Base-by-base conservation (phyloP, 2,113 vertebrate genomes). In the Entosphenus tridentatus region DNA sequence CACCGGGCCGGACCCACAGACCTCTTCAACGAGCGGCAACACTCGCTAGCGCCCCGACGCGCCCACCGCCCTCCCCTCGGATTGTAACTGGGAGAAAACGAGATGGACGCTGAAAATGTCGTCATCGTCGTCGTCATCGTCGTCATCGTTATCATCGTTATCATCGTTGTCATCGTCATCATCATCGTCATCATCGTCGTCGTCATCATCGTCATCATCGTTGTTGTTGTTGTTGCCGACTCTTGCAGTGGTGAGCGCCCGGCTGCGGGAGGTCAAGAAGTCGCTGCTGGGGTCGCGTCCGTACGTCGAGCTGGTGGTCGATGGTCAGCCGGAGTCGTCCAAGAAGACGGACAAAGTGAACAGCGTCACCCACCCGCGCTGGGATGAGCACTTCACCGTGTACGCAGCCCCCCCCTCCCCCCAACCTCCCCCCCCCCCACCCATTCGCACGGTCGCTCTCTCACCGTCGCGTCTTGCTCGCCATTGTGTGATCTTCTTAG, bases 271-370 rank as follows among this genome's bases (percentile, higher is more conserved):
- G n/a, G 18, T 65, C 18, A 65, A 65, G 18, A 65, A 65, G 59
- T 65, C 59, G 59, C 59, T 65, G 59, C 18, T 65, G 59, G 59
- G n/a, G 14, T 18, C 59, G 2, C 59, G 18, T 65, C 18, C 59
- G 18, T 65, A 65, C 18, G 59, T 65, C 14, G 59, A 65, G 59
- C 59, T 65, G 59, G 59, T 65, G 59, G 59, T 65, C n/a, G 59
- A 65, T 10, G 59, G 59, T 16, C 59, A 16, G 59, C 59, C 59
- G n/a, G 59, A 65, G 59, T 16, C 59, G 2, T 65, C 59, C 8
- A 65, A 65, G 59, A 65, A 65, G 59, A 65, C 59, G n/a, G 59
- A 65, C 8, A 65, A 18, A 18, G 59, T 65, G n/a, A 18, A 18
- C 59, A 65, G 18, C 10, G 59, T 65, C 14, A 16, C 59, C 59